phyloP scores from a whole-genome alignment of 2,888 invertebrate genomes.

The Thysanoteuthis rhombus region DNA sequence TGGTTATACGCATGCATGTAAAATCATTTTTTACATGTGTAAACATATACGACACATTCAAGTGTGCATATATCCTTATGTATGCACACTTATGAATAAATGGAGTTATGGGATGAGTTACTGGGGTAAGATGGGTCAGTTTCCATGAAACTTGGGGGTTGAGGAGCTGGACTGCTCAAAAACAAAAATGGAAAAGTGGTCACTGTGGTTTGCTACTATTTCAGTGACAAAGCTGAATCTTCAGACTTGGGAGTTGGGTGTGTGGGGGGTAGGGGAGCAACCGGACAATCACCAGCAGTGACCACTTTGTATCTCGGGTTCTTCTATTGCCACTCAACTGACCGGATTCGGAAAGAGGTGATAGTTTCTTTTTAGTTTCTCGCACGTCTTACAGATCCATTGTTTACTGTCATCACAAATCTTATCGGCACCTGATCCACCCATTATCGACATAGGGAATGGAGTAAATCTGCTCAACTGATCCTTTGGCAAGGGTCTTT shows the following conservation, averaged over 20 bases:
- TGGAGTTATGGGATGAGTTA: background rate
- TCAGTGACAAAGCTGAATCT: background rate
- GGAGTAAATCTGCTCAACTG: conserved; percentile 1
- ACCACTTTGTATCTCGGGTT: background rate
- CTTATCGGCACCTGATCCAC: background rate
- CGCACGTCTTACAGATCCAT: conserved; percentile 24
- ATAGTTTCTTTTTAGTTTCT: conserved; percentile 25
- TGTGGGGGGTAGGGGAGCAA: background rate
- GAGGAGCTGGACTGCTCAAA: background rate
- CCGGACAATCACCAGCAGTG: background rate
- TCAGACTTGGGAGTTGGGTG: background rate
- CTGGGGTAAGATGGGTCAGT: background rate
- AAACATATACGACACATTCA: background rate
- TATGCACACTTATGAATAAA: background rate
- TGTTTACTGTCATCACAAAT: background rate
- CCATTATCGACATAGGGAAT: background rate
- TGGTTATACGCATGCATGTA: background rate
- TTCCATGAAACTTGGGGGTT: background rate
- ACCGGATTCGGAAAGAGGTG: conserved; percentile 23
- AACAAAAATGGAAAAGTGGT: background rate
- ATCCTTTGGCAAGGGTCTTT: conserved; percentile 15
- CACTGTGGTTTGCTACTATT: background rate
- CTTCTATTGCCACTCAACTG: background rate
- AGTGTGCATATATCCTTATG: background rate
- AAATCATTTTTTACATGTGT: background rate